Evolutionary conservation across 2,797 vertebrate genomes (phyloP).

Genomic region (Neoniphon sammara): DNA sequence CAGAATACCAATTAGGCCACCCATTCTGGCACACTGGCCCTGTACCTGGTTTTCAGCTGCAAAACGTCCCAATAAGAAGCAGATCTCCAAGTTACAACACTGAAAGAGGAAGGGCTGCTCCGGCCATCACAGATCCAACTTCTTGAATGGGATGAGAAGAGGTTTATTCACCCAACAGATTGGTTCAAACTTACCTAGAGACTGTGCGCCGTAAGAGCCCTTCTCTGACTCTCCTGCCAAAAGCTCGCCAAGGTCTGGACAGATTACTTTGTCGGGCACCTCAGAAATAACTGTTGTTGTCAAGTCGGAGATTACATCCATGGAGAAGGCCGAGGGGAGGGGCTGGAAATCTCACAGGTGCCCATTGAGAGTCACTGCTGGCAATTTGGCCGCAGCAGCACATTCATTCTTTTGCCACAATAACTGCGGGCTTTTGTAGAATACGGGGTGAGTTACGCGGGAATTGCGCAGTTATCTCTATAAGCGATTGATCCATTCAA

Average conservation of each 20-base stretch:
- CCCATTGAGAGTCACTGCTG: slow-evolving; percentile 3
- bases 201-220: slow-evolving; percentile 46
- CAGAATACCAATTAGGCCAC: slow-evolving; percentile 17
- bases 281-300: slow-evolving; percentile 67
- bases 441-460: slow-evolving; percentile 11
- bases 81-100: not conserved
- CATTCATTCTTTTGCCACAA: not conserved
- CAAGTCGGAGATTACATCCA: slow-evolving; percentile 71
- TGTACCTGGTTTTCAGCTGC: not conserved
- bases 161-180: slow-evolving; percentile 9
- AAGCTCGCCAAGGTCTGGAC: slow-evolving; percentile 65
- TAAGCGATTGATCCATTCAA: not conserved
- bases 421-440: slow-evolving; percentile 8
- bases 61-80: not conserved
- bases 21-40: not conserved
- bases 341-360: slow-evolving; percentile 49
- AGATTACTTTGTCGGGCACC: slow-evolving; percentile 62
- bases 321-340: slow-evolving; percentile 37
- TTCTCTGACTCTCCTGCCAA: slow-evolving; percentile 73
- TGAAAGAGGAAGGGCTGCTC: not conserved
- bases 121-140: not conserved
- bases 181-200: slow-evolving; percentile 73
- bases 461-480: slow-evolving; percentile 4
- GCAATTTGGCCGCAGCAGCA: slow-evolving; percentile 9
- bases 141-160: slow-evolving; percentile 15